Base-by-base conservation (phyloP, 2,113 vertebrate species). In the Spea multiplicata region DNA sequence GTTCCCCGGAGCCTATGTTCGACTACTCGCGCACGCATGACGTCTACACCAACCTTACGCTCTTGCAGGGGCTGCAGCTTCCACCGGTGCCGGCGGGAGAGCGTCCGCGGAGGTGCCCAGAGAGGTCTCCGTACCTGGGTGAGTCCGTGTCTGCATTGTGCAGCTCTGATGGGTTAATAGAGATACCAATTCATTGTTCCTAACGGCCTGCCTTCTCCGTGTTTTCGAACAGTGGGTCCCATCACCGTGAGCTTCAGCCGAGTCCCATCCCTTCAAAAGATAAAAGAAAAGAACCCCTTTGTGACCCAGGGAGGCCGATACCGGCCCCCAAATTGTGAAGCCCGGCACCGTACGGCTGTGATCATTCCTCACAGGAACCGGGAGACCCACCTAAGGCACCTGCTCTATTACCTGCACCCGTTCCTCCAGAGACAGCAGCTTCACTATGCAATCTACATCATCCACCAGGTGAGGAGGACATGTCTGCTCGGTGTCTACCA, bases 351-450 rank as follows among this genome's bases (percentile, higher is more conserved):
- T 66, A 98, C 96, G 0, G 97, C 97, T 5, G 85, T 98, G 75
- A 95, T 98, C 75, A 90, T 98, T 30, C 97, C 97, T 0, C 95
- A 97, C 83, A 93, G 97, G n/a, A 95, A 96, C 88, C 89, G 97
- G 3, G 95, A 95, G 86, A 89, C 86, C 0, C 97, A 99, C 88
- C 93, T 99, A 30, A 92, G 94, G 0, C 88, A 95, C 62, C 91
- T 99, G n/a, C 96, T 99, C 8, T 98, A 97, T 85, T 94, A 98
- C 88, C 91, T 99, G 79, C 97, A 98, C 83, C 96, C 97, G 3
- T 97, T 98, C 84, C 90, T 98, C 74, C 97, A 98, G 85, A 93
- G 97, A 64, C 97, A 99, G 86, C 96, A 98, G 89, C 93, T 99
- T 5, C 96, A 96, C 30, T 98, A 98, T 4, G 93, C 94, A 85